phyloP scores from a whole-genome alignment of 2,797 vertebrate genomes.

The Acestrorhynchus altus region DNA sequence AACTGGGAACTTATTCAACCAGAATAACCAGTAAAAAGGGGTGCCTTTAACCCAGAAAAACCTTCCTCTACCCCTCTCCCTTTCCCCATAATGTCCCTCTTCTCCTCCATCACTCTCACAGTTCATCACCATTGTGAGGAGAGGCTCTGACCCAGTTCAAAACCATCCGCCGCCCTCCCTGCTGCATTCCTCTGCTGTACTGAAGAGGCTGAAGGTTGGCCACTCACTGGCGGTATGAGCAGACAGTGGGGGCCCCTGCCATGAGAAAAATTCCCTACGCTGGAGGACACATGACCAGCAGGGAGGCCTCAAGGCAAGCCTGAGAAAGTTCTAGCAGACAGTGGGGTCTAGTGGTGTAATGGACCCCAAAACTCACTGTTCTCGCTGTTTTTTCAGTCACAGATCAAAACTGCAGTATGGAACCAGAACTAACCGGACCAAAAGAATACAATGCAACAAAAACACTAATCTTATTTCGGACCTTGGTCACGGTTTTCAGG shows the following conservation, averaged over 20 bases:
- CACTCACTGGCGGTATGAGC: conserved; percentile 62
- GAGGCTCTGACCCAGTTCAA: conserved; percentile 77
- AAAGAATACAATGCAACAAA: too few relatives aligned
- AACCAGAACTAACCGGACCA: too few relatives aligned
- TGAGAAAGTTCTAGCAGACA: not conserved
- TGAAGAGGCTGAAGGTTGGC: conserved; percentile 40
- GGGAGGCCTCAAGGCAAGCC: not conserved
- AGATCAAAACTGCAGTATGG: too few relatives aligned
- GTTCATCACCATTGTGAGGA: conserved; percentile 69
- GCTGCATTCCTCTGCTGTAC: conserved; percentile 44
- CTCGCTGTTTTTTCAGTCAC: too few relatives aligned
- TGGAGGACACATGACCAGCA: conserved; percentile 63
- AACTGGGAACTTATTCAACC: conserved; percentile 1
- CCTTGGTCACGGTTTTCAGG: too few relatives aligned
- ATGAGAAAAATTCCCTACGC: conserved; percentile 66
- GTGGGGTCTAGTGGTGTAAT: not conserved
- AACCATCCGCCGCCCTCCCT: conserved; percentile 48
- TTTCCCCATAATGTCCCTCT: conserved; percentile 25
- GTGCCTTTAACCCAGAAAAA: not conserved
- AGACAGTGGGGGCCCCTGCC: conserved; percentile 53
- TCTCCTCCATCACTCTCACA: conserved; percentile 65
- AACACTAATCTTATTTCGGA: too few relatives aligned
- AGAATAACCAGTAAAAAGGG: not conserved
- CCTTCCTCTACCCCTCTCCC: conserved; percentile 5
- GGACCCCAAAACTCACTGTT: too few relatives aligned